phyloP scores from a whole-genome alignment of 2,113 vertebrate species.

The Vulpes ferrilata region DNA sequence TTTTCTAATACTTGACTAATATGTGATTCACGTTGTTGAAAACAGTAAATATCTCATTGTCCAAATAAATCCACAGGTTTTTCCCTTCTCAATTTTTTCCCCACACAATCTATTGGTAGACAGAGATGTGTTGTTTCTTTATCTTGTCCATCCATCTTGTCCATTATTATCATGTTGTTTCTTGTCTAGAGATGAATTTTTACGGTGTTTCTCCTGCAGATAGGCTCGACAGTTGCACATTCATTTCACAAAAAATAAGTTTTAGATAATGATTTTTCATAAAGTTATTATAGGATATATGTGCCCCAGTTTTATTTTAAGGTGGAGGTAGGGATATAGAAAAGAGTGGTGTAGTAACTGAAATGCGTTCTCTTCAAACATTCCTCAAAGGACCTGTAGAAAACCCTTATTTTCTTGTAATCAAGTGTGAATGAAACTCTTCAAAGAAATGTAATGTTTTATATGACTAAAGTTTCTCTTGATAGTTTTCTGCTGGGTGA shows the following conservation, averaged over 20 bases:
- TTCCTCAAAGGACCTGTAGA: not conserved
- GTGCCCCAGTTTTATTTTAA: not conserved
- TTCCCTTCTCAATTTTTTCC: not conserved
- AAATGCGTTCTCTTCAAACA: not conserved
- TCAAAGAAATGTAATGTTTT: not conserved
- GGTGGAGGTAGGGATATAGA: not conserved
- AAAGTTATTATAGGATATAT: not conserved
- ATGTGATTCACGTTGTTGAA: not conserved
- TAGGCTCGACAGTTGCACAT: not conserved
- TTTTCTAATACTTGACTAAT: not conserved
- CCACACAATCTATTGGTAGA: not conserved
- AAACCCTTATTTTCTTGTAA: not conserved
- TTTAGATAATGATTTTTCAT: slow-evolving; percentile 25
- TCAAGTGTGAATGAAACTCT: not conserved
- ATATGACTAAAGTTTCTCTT: not conserved
- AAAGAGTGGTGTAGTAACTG: not conserved
- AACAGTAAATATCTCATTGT: not conserved
- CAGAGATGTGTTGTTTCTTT: not conserved
- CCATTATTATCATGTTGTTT: not conserved
- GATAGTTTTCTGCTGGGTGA: not conserved
- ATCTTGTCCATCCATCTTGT: not conserved
- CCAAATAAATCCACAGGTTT: not conserved
- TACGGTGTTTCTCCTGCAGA: not conserved
- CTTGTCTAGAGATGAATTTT: not conserved
- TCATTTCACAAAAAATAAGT: slow-evolving; percentile 36